phyloP scores from a whole-genome alignment of 2,113 vertebrate genomes.

The Sula dactylatra region DNA sequence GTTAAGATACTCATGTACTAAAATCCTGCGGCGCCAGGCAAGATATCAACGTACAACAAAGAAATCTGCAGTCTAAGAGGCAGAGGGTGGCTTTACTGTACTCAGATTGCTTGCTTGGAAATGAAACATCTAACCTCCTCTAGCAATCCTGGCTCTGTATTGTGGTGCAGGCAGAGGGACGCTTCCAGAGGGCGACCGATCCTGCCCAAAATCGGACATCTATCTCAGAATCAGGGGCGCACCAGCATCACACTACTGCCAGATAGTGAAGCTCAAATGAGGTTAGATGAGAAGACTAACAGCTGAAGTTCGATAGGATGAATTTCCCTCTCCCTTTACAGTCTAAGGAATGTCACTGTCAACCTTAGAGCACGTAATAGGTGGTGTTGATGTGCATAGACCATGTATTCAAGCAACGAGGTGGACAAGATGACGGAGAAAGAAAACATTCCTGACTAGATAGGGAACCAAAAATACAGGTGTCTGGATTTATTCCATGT shows the following conservation, averaged over 20 bases:
- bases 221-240: background rate
- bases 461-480: background rate
- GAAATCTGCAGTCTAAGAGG: background rate
- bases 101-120: background rate
- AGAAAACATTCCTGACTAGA: background rate
- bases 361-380: accelerated
- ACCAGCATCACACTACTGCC: background rate
- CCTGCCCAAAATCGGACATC: background rate
- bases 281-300: background rate
- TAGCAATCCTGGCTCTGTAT: background rate
- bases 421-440: background rate
- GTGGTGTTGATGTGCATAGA: accelerated
- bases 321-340: background rate
- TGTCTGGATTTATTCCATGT: background rate
- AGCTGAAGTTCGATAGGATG: background rate
- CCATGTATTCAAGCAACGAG: background rate
- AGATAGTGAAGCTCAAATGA: accelerated
- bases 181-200: background rate
- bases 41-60: background rate
- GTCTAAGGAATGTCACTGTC: background rate
- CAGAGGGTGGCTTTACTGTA: background rate
- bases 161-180: accelerated
- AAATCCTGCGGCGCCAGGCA: background rate
- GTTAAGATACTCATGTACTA: background rate
- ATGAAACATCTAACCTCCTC: background rate